A percentile compares a stretch with the other conserved stretches of the same genome.
Conservation (phyloP, 2,113 vertebrate species). For the Corythornis vintsioides region DNA sequence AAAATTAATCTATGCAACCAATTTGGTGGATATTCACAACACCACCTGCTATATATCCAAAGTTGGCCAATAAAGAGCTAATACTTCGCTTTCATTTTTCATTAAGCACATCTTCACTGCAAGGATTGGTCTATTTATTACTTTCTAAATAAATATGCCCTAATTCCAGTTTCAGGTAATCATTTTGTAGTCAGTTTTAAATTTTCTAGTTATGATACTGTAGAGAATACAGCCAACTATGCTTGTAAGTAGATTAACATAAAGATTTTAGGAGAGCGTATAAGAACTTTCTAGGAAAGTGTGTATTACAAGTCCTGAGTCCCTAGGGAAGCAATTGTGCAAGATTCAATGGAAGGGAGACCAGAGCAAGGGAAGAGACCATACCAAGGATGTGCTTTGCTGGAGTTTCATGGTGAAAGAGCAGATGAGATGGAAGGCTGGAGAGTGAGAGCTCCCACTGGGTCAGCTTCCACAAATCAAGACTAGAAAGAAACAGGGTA, state of each 20-base stretch:
- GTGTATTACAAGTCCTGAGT: not conserved
- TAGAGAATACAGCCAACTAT: not conserved
- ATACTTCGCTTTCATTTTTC: not conserved
- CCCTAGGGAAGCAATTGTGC: not conserved
- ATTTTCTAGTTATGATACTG: not conserved
- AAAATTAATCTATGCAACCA: not conserved
- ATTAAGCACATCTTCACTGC: not conserved
- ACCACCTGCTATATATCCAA: not conserved
- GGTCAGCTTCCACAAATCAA: not conserved
- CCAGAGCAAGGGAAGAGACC: not conserved
- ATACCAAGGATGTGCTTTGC: not conserved
- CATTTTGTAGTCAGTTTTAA: not conserved
- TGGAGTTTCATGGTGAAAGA: not conserved
- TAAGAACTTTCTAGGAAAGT: not conserved
- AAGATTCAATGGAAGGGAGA: not conserved
- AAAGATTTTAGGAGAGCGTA: not conserved
- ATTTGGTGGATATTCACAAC: not conserved
- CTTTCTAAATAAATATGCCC: not conserved
- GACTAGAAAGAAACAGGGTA: not conserved
- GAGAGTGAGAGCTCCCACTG: not conserved
- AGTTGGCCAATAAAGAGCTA: not conserved
- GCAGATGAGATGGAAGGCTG: not conserved
- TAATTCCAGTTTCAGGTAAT: not conserved
- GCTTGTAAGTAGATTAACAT: not conserved
- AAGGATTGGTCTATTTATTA: rapidly evolving